phyloP scores from a whole-genome alignment of 1,140 invertebrate genomes.

The Drosophila nigromelanica region DNA sequence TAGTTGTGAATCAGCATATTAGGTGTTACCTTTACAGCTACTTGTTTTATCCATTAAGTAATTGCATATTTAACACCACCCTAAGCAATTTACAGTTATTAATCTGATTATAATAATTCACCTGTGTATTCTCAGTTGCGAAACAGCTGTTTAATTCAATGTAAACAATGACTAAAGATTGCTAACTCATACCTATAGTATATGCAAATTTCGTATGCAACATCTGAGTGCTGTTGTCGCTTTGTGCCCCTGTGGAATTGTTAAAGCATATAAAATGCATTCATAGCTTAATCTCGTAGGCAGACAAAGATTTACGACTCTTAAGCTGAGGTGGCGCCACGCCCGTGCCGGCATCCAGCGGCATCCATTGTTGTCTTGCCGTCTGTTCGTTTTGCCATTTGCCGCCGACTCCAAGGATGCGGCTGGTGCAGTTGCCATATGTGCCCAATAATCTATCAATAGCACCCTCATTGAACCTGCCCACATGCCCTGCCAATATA shows the following conservation, averaged over 20 bases:
- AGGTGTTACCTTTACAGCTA: constrained; percentile 1
- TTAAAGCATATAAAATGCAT: constrained; percentile 52
- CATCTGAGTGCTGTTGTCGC: constrained; percentile 14
- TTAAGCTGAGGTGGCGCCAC: constrained; percentile 26
- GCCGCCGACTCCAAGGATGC: constrained; percentile 26
- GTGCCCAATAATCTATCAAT: constrained; percentile 56
- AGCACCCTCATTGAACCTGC: constrained; percentile 27
- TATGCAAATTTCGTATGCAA: constrained; percentile 30
- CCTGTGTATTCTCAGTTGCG: constrained; percentile 21
- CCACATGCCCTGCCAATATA: constrained; percentile 10
- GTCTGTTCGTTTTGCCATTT: constrained; percentile 6
- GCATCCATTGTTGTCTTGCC: constrained; percentile 14
- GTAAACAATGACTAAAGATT: constrained; percentile 12
- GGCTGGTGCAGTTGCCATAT: constrained; percentile 40
- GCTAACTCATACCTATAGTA: neutral
- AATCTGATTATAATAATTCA: constrained; percentile 39
- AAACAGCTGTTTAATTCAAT: constrained; percentile 24
- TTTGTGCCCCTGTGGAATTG: constrained; percentile 43
- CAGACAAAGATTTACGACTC: constrained; percentile 52
- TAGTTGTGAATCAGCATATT: no score
- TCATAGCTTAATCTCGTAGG: constrained; percentile 51
- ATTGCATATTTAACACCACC: constrained; percentile 28
- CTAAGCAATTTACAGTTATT: constrained; percentile 25
- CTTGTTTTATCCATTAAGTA: constrained; percentile 21
- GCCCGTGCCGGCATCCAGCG: constrained; percentile 1